phyloP scores from a whole-genome alignment of 2,113 vertebrate species.

The Pimephales promelas region DNA sequence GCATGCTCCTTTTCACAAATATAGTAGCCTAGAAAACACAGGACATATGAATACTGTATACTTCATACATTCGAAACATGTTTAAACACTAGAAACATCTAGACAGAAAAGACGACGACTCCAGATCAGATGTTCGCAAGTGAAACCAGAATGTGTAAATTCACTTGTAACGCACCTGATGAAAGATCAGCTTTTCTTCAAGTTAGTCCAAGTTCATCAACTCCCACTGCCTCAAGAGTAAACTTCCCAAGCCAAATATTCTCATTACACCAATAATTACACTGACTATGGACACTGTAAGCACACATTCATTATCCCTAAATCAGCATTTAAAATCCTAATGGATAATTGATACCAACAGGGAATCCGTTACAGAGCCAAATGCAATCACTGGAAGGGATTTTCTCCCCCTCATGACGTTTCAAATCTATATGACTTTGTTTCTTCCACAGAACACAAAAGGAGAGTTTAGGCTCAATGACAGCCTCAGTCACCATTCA shows the following conservation, averaged over 20 bases:
- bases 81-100: not conserved
- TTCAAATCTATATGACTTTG: not conserved
- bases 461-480: not conserved
- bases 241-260: conserved; percentile 13
- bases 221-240: not conserved
- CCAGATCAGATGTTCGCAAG: not conserved
- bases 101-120: not conserved
- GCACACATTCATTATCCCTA: conserved; percentile 11
- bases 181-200: not conserved
- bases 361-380: not conserved
- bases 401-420: not conserved
- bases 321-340: conserved; percentile 1
- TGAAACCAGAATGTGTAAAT: not conserved
- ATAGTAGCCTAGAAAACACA: not conserved
- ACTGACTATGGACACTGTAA: conserved; percentile 2
- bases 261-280: conserved; percentile 31
- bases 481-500: not conserved
- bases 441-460: not conserved
- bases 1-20: not conserved
- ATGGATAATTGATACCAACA: conserved; percentile 32
- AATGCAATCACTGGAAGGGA: conserved; percentile 9
- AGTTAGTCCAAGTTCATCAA: not conserved
- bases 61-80: not conserved
- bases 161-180: not conserved
- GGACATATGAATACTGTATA: not conserved